Conservation (phyloP, 2,888 invertebrate species). For the Mesoligia furuncula region DNA sequence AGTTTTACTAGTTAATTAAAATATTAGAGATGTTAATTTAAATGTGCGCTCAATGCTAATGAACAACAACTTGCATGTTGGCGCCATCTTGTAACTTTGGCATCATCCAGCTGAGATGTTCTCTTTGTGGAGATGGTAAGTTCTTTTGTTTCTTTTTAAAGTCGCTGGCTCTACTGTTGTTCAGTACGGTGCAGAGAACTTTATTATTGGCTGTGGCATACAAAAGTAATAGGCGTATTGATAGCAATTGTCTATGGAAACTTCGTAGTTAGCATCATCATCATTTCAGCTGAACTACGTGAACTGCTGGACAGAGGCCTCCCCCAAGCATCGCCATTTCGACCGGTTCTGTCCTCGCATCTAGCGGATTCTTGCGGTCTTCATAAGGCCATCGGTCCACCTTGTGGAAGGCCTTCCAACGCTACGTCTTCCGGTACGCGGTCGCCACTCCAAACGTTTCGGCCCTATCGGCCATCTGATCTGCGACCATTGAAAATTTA, state of each 20-base stretch:
- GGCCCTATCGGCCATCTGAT: too few relatives aligned
- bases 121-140: conserved; percentile 9
- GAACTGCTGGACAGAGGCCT: not conserved
- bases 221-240: not conserved
- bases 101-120: conserved; percentile 1
- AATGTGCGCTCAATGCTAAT: conserved; percentile 47
- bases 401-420: too few relatives aligned
- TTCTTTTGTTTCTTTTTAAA: conserved; percentile 13
- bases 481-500: not conserved
- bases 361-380: not conserved
- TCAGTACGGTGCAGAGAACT: not conserved
- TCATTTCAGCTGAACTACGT: not conserved
- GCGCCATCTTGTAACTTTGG: conserved; percentile 37
- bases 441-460: not conserved
- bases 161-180: not conserved
- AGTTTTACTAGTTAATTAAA: conserved; percentile 49
- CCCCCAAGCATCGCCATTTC: not conserved
- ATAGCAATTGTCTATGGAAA: not conserved
- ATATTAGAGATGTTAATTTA: conserved; percentile 48
- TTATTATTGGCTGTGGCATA: not conserved
- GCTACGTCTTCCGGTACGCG: not conserved
- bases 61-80: conserved; percentile 35
- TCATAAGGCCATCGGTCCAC: not conserved
- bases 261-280: not conserved
- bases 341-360: not conserved